These are phyloP conservation scores for Papilio dardanus DNA, from an alignment of 1,140 invertebrate species.

Conservation along the genomic window DNA sequence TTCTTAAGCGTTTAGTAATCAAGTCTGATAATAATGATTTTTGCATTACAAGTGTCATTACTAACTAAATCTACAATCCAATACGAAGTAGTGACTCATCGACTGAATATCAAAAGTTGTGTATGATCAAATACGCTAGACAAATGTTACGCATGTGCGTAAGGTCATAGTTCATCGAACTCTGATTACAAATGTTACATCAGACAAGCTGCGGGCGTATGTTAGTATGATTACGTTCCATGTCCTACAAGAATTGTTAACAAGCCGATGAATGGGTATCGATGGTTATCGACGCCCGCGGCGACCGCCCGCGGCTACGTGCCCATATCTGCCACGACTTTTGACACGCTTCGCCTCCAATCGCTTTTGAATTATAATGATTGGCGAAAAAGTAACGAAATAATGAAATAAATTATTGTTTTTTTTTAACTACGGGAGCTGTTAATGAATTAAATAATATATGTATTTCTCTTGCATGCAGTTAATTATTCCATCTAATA, in stretches of 20 bases:
- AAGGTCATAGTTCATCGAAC: constrained; percentile 39
- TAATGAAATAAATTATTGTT: constrained; percentile 7
- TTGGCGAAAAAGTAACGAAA: constrained; percentile 1
- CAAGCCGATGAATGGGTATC: constrained; percentile 41
- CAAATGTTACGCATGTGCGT: constrained; percentile 37
- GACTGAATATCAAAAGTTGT: not conserved
- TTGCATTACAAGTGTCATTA: too few species aligned
- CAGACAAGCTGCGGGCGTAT: constrained; percentile 34
- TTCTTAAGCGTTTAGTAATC: not conserved
- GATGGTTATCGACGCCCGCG: constrained; percentile 32
- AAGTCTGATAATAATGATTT: too few species aligned
- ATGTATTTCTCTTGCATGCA: too few species aligned
- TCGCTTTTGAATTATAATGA: constrained; percentile 16
- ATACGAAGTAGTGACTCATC: not conserved
- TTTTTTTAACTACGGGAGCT: not conserved
- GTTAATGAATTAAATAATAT: not conserved
- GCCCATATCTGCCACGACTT: not conserved
- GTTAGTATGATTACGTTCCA: constrained; percentile 27
- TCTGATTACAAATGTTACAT: constrained; percentile 38
- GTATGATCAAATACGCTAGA: not conserved
- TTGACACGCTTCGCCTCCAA: constrained; percentile 10
- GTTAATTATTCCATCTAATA: too few species aligned
- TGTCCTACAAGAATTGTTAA: constrained; percentile 40
- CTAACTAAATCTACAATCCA: not conserved
- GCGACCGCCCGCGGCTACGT: constrained; percentile 34